Percentiles rank a stretch among this genome's conserved stretches.
Conservation (phyloP, 1,140 invertebrate genomes). For the Brachionus koreanus region DNA sequence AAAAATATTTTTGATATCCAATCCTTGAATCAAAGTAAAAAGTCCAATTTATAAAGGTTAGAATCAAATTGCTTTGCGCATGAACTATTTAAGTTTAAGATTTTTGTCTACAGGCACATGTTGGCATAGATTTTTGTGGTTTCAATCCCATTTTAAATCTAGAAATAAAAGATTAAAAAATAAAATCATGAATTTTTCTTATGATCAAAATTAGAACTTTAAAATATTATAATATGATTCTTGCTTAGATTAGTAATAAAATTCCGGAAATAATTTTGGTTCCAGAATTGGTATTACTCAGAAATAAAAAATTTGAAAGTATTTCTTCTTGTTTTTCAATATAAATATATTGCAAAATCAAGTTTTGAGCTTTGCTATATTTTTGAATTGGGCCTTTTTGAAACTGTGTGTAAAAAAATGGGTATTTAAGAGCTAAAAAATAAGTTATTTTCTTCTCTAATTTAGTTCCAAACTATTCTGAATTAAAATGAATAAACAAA, state of each 20-base stretch:
- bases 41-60: neutral
- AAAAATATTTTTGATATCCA: too few species aligned
- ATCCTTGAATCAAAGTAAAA: too few species aligned
- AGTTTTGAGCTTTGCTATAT: neutral
- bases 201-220: neutral
- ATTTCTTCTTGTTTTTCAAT: neutral
- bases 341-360: neutral
- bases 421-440: neutral
- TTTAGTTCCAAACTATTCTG: neutral
- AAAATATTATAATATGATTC: neutral
- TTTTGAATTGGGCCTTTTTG: neutral
- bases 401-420: neutral
- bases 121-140: neutral
- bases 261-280: neutral
- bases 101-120: neutral
- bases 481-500: neutral
- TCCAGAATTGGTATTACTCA: neutral
- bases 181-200: neutral
- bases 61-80: neutral
- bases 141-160: neutral
- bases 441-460: neutral
- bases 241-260: neutral
- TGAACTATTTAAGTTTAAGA: neutral
- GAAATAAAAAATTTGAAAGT: neutral
- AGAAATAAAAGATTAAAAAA: neutral